Percentiles rank a stretch among this genome's conserved stretches.
phyloP scores from a whole-genome alignment of 2,797 vertebrate species.

The Staurois parvus region DNA sequence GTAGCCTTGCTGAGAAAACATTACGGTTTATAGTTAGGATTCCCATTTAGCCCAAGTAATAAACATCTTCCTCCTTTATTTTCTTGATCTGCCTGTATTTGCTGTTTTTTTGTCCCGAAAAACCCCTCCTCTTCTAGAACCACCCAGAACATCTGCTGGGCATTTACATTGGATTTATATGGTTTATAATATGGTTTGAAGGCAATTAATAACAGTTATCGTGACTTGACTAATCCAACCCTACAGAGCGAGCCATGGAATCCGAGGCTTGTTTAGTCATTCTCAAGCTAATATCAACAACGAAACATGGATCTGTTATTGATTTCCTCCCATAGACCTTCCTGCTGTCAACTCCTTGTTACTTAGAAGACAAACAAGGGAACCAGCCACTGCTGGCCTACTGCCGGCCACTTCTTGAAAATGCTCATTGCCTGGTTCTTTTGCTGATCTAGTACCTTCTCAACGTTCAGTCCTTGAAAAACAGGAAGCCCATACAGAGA shows the following conservation, averaged over 20 bases:
- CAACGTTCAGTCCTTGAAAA: too few relatives aligned
- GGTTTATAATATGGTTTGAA: not conserved
- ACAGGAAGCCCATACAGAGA: too few relatives aligned
- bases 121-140: not conserved
- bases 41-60: too few relatives aligned
- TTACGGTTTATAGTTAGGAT: too few relatives aligned
- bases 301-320: not conserved
- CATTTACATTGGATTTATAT: not conserved
- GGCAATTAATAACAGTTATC: not conserved
- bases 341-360: not conserved
- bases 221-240: not conserved
- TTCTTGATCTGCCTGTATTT: constrained; percentile 5
- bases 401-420: too few relatives aligned
- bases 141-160: not conserved
- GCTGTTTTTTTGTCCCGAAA: not conserved
- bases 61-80: not conserved
- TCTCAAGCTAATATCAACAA: constrained; percentile 18
- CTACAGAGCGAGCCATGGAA: not conserved
- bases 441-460: too few relatives aligned
- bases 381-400: too few relatives aligned
- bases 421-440: too few relatives aligned
- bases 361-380: not conserved
- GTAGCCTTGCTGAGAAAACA: too few relatives aligned
- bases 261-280: constrained; percentile 19
- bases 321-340: not conserved